phyloP scores from a whole-genome alignment of 2,113 vertebrate genomes.

The Glaucidium brasilianum region DNA sequence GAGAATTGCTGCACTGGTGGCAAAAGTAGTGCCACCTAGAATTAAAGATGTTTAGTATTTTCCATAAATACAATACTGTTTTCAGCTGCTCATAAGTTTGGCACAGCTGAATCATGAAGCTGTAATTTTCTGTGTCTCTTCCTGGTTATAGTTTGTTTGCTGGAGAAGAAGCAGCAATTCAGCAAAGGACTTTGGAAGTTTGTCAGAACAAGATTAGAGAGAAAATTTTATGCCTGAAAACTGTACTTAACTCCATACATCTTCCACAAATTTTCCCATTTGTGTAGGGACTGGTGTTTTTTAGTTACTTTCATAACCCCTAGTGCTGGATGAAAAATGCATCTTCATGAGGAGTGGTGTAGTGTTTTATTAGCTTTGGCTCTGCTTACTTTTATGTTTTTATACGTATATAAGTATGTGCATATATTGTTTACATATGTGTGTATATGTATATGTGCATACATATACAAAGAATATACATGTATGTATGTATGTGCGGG shows the following conservation, averaged over 20 bases:
- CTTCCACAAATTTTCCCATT: neutral
- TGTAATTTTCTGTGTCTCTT: neutral
- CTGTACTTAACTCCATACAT: neutral
- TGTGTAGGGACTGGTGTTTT: neutral
- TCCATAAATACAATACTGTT: neutral
- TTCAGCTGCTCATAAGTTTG: neutral
- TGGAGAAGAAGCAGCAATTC: neutral
- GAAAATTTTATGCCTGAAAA: neutral
- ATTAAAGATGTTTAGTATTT: neutral
- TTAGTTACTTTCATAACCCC: neutral
- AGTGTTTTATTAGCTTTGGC: neutral
- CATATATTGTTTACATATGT: neutral
- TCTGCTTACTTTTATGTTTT: neutral
- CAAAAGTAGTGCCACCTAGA: neutral
- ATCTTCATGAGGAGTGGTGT: neutral
- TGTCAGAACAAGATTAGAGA: neutral
- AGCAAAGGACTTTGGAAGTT: neutral
- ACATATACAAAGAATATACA: neutral
- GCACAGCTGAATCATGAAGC: neutral
- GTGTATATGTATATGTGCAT: neutral
- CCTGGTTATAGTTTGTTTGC: neutral
- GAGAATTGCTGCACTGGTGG: neutral
- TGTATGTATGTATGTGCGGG: rapidly evolving
- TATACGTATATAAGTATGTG: neutral
- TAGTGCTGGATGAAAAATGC: neutral